Evolutionary conservation across 2,797 vertebrate genomes (phyloP).

Genomic region (Champsocephalus gunnari): DNA sequence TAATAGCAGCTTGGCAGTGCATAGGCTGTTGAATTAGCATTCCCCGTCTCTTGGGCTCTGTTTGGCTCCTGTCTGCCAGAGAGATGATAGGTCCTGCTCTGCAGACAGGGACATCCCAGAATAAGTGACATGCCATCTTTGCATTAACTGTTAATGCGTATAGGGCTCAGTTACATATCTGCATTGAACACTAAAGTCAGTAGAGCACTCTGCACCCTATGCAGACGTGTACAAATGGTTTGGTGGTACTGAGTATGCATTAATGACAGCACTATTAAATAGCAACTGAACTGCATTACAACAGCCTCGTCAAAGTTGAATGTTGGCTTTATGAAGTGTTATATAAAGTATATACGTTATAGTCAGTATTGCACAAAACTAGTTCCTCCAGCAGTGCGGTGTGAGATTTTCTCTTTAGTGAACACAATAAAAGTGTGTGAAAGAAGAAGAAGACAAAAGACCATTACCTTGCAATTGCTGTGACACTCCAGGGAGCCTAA

Average conservation of each 20-base stretch:
- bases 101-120: conserved; percentile 52
- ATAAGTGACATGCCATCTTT: conserved; percentile 52
- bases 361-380: neutral
- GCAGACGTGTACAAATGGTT: conserved; percentile 23
- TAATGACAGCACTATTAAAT: conserved; percentile 27
- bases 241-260: conserved; percentile 3
- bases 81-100: conserved; percentile 61
- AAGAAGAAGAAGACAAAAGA: conserved; percentile 24
- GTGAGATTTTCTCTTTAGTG: conserved; percentile 29
- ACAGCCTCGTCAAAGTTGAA: conserved; percentile 14
- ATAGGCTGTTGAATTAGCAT: conserved; percentile 67
- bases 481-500: conserved; percentile 16
- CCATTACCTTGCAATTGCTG: conserved; percentile 17
- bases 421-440: conserved; percentile 29
- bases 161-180: conserved; percentile 34
- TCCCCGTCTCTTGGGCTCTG: conserved; percentile 55
- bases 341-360: conserved; percentile 7
- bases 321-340: conserved; percentile 1
- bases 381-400: neutral
- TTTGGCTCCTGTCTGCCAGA: conserved; percentile 61
- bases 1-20: conserved; percentile 70
- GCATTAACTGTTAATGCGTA: conserved; percentile 45
- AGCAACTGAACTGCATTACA: conserved; percentile 28
- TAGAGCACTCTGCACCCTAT: conserved; percentile 18
- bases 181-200: conserved; percentile 37